Conservation (phyloP, 2,888 invertebrate genomes). For the Artemia sinica region DNA sequence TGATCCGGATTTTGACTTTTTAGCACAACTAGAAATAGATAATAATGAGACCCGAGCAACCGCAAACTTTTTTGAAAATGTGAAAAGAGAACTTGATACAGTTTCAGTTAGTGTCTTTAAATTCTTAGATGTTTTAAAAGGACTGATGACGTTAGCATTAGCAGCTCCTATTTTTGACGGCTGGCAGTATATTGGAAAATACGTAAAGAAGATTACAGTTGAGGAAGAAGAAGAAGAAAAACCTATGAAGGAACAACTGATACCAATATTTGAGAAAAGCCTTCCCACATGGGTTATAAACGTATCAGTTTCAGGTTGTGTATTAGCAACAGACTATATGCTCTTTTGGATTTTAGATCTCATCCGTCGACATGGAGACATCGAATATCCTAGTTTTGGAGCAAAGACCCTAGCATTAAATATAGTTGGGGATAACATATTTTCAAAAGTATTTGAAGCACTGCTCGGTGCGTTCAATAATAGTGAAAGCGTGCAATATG, state of each 20-base stretch:
- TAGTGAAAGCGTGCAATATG: background rate
- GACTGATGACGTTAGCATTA: constrained; percentile 2
- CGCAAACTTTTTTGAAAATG: constrained; percentile 3
- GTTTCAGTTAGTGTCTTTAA: constrained; percentile 2
- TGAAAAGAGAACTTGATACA: constrained; percentile 9
- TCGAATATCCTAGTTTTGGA: constrained; percentile 10
- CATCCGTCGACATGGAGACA: background rate
- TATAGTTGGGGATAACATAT: constrained; percentile 2
- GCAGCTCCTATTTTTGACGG: constrained; percentile 12
- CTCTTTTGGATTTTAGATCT: background rate
- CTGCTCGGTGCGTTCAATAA: background rate
- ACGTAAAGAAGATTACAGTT: background rate
- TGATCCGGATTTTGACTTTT: constrained; percentile 6
- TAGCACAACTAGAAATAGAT: background rate
- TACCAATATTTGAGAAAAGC: background rate
- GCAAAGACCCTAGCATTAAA: constrained; percentile 2
- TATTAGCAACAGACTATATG: constrained; percentile 12
- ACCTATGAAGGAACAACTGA: background rate
- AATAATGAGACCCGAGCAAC: constrained; percentile 1
- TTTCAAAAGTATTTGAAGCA: background rate
- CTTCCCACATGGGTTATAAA: constrained; percentile 11
- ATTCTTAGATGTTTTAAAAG: background rate
- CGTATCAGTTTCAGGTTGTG: background rate
- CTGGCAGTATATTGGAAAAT: background rate
- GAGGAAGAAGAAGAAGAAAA: constrained; percentile 8